Evolutionary conservation across 2,113 vertebrate genomes (phyloP).

Genomic region (Paratilapia polleni): DNA sequence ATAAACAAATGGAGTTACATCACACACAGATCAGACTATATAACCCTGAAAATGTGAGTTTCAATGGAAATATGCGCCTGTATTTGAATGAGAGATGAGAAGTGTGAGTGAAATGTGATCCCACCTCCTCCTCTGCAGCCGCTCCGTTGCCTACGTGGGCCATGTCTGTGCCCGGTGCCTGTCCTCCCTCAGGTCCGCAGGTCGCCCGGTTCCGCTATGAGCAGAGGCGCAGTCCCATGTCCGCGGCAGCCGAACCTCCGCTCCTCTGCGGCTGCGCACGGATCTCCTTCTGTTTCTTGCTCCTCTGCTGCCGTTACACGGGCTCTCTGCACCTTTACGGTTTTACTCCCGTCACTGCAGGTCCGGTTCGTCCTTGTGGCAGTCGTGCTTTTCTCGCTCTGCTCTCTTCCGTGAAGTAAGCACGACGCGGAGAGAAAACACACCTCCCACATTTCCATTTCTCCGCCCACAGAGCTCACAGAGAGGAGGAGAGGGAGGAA

Average conservation of each 20-base stretch:
- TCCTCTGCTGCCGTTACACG: not conserved
- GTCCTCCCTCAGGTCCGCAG: conserved; percentile 21
- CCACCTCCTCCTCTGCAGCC: conserved; percentile 54
- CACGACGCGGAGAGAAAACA: not conserved
- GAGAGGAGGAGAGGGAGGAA: not conserved
- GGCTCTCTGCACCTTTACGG: not conserved
- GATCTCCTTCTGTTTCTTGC: not conserved
- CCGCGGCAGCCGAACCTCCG: not conserved
- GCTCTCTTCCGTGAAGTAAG: conserved; percentile 12
- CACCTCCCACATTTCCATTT: conserved; percentile 5
- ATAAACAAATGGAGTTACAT: not conserved
- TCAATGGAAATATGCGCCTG: not conserved
- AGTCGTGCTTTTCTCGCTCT: not conserved
- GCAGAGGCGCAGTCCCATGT: conserved; percentile 6
- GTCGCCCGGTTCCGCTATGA: not conserved
- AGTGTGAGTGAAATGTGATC: not conserved
- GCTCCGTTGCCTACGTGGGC: conserved; percentile 70
- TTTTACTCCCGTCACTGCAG: not conserved
- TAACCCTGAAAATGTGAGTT: not conserved
- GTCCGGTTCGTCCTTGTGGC: not conserved
- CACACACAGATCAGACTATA: too few relatives aligned
- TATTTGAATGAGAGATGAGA: not conserved
- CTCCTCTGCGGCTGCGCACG: not conserved
- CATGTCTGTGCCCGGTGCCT: conserved; percentile 36
- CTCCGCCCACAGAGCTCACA: conserved; percentile 12